phyloP scores from a whole-genome alignment of 1,140 invertebrate genomes.

The Carcinoscorpius rotundicauda region DNA sequence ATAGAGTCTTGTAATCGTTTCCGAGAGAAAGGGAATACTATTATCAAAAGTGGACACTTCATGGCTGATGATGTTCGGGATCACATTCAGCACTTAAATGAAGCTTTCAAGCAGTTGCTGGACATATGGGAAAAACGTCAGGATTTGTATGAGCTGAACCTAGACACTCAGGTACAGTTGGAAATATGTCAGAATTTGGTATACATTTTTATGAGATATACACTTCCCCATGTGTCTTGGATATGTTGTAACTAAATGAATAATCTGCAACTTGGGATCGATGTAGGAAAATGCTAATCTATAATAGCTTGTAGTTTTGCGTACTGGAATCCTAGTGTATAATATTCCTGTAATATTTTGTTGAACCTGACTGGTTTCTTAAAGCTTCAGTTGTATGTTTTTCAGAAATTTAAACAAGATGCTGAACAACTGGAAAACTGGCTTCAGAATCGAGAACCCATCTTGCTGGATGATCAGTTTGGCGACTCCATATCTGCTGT shows the following conservation, averaged over 20 bases:
- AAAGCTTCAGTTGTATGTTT: background rate
- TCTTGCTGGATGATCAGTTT: slow-evolving; percentile 49
- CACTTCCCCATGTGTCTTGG: too few species aligned
- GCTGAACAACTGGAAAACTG: slow-evolving; percentile 61
- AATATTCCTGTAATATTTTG: background rate
- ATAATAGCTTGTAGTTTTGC: background rate
- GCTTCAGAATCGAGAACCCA: slow-evolving; percentile 38
- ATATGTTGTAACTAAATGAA: too few species aligned
- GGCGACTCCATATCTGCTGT: slow-evolving; percentile 76
- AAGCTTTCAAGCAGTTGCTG: slow-evolving; percentile 47
- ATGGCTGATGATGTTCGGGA: slow-evolving; percentile 75
- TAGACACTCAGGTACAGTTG: slow-evolving; percentile 57
- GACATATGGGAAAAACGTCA: slow-evolving; percentile 61
- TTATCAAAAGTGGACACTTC: slow-evolving; percentile 60
- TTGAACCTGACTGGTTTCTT: background rate
- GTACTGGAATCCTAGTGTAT: background rate
- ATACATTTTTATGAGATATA: too few species aligned
- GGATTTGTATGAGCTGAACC: slow-evolving; percentile 67
- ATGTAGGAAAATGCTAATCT: too few species aligned
- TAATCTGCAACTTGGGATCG: too few species aligned
- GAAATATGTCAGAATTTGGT: background rate
- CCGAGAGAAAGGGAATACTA: slow-evolving; percentile 37
- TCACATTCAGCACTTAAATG: slow-evolving; percentile 57
- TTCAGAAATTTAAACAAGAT: slow-evolving; percentile 52
- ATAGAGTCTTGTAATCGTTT: slow-evolving; percentile 69